phyloP scores from a whole-genome alignment of 1,140 invertebrate species.

The Coptotermes formosanus region DNA sequence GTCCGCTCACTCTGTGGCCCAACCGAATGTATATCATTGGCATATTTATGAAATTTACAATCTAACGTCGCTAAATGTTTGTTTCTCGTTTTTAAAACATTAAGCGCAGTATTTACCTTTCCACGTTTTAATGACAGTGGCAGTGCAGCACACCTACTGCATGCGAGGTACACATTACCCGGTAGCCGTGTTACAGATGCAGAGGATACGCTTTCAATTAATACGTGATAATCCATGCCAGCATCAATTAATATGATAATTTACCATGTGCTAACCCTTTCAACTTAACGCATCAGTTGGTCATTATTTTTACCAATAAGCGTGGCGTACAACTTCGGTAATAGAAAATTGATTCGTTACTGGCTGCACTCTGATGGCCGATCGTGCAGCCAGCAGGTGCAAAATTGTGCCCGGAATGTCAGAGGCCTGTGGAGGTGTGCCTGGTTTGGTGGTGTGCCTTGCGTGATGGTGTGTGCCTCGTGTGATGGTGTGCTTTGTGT shows the following conservation, averaged over 20 bases:
- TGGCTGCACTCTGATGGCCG: background rate
- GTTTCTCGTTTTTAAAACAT: too few relatives aligned
- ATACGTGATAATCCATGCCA: constrained; percentile 6
- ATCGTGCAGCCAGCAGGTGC: background rate
- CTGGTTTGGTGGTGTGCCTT: too few relatives aligned
- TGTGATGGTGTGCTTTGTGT: too few relatives aligned
- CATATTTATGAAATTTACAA: too few relatives aligned
- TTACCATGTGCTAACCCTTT: background rate
- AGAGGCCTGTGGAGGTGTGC: background rate
- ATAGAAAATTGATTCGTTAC: constrained; percentile 14
- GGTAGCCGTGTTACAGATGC: background rate
- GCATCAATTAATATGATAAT: constrained; percentile 17
- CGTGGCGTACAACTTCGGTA: background rate
- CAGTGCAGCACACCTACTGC: background rate
- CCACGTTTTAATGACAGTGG: too few relatives aligned
- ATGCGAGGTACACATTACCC: background rate
- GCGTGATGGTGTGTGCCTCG: too few relatives aligned
- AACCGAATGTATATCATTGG: too few relatives aligned
- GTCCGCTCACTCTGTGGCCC: too few relatives aligned
- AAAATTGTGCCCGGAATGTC: background rate
- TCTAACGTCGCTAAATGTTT: too few relatives aligned
- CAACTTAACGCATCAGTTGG: background rate
- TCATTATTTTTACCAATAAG: constrained; percentile 7
- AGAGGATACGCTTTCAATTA: constrained; percentile 2
- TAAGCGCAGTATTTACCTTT: too few relatives aligned